Percentiles rank a stretch among this genome's conserved stretches.
These are phyloP conservation scores for Sander vitreus DNA, from an alignment of 2,113 vertebrate species.

Conservation along the genomic window DNA sequence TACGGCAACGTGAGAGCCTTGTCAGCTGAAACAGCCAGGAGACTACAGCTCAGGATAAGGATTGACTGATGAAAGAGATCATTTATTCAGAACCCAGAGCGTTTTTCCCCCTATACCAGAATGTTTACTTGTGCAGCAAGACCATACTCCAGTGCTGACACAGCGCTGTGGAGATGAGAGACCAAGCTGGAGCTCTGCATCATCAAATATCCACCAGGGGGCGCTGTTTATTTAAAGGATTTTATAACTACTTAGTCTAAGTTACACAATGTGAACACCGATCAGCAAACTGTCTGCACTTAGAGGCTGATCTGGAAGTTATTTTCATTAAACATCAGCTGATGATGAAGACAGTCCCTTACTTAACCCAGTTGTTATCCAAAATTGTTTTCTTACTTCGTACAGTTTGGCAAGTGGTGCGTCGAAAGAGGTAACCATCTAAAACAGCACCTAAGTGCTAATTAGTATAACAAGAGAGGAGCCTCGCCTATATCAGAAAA, in stretches of 20 bases:
- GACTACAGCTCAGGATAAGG: slow-evolving; percentile 47
- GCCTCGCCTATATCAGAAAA: neutral
- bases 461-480: slow-evolving; percentile 1
- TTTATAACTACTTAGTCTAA: neutral
- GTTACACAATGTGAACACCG: neutral
- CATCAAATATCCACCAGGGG: slow-evolving; percentile 45
- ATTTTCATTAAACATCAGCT: neutral
- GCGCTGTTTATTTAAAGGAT: slow-evolving; percentile 31
- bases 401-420: slow-evolving; percentile 15
- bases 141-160: too few species aligned
- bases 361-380: neutral
- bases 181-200: neutral
- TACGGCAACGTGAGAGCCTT: slow-evolving; percentile 30
- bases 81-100: slow-evolving; percentile 40
- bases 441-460: slow-evolving; percentile 7
- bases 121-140: too few species aligned
- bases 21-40: slow-evolving; percentile 60
- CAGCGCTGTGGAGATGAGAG: too few species aligned
- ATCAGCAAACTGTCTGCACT: neutral
- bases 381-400: slow-evolving; percentile 14
- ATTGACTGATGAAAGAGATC: slow-evolving; percentile 47
- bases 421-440: slow-evolving; percentile 28
- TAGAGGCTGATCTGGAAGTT: slow-evolving; percentile 5
- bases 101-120: too few species aligned
- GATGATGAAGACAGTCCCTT: slow-evolving; percentile 3